These are phyloP conservation scores for Polyploca ridens DNA, from an alignment of 2,888 invertebrate genomes.

Conservation along the genomic window DNA sequence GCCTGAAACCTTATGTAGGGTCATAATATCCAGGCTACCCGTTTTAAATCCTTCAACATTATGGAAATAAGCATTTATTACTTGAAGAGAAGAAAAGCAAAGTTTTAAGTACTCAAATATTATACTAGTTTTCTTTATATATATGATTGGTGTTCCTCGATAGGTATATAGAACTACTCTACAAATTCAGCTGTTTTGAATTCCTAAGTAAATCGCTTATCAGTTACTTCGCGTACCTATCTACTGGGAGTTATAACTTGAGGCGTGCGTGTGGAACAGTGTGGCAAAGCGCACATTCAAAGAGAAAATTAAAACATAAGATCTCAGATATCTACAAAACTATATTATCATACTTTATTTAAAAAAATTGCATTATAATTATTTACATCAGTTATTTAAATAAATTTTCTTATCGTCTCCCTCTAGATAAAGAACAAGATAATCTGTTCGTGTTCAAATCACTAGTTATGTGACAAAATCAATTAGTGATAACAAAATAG, in stretches of 20 bases:
- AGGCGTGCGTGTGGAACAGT: neutral
- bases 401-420: conserved; percentile 30
- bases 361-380: conserved; percentile 59
- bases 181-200: no score
- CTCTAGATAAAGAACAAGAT: conserved; percentile 23
- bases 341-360: conserved; percentile 28
- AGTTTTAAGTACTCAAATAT: neutral
- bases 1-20: conserved; percentile 38
- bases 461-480: conserved; percentile 43
- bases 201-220: no score
- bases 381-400: conserved; percentile 55
- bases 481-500: conserved; percentile 39
- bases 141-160: neutral
- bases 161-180: neutral
- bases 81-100: neutral
- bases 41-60: no score
- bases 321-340: conserved; percentile 39
- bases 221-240: neutral
- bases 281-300: conserved; percentile 2
- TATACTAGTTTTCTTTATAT: neutral
- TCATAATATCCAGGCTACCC: conserved; percentile 11
- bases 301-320: conserved; percentile 42
- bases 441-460: conserved; percentile 34
- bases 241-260: neutral
- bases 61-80: neutral